Base-by-base conservation (phyloP, 2,113 vertebrate species). In the Solea solea region DNA sequence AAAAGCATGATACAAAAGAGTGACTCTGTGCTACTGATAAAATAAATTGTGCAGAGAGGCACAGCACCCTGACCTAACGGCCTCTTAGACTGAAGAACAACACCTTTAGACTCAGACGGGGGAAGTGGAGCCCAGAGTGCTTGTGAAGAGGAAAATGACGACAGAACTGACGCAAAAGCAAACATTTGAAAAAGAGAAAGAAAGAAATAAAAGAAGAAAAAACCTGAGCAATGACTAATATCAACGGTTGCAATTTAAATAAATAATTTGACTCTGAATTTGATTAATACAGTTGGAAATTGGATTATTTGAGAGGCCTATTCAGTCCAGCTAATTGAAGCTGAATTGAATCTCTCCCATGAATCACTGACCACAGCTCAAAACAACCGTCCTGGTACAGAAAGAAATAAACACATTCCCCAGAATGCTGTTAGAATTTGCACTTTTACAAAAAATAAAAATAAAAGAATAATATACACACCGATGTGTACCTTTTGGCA, bases 81-180 rank as follows among this genome's bases (percentile, higher is more conserved):
- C 53, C 54, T 65, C 61, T 46, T 46, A 46, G 28, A 55, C 62
- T 51, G 25, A 62, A 66, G 50, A 65, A 50, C 54, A 7, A 69
- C 56, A 87, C 73, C 80, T 78, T 75, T 60, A 78, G 63, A 68
- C 54, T 57, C 52, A 83, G 72, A 84, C 76, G 49, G 61, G 59
- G 21, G 41, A 40, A 88, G 65, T 62, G 80, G 13, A 72, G 57
- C 55, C 55, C 57, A 72, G 49, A 68, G 64, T 34, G 28, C 61
- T 53, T 39, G 74, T 74, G 72, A 78, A 63, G 64, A 78, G 73
- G n/a, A 41, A 65, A 77, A 73, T 75, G 66, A 74, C 63, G 52
- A 82, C 8, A 45, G 44, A 3, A 9, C 44, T 45, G 44, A 9
- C 8, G 11, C 44, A 45, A 12, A 45, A 8, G 11, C 9, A 45